Evolutionary conservation across 2,888 invertebrate genomes (phyloP).

Genomic region (Cerceris ruficornis): DNA sequence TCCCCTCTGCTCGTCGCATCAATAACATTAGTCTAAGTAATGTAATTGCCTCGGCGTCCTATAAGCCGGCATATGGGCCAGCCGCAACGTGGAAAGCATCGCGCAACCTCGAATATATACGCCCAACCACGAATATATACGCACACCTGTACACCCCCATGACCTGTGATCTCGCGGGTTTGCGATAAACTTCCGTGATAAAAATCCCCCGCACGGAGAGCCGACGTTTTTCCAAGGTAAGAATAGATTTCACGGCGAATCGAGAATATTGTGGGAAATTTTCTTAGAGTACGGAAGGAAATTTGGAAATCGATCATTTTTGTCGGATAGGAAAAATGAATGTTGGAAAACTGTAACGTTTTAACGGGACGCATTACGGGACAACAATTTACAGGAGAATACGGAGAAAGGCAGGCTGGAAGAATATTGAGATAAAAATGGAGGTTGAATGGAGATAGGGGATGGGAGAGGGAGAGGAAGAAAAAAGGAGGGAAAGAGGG

Average conservation of each 20-base stretch:
- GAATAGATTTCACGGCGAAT: background rate
- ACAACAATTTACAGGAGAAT: too few species aligned
- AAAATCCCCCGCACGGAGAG: background rate
- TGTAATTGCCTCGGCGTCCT: constrained; percentile 70
- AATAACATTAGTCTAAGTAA: constrained; percentile 78
- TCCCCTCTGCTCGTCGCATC: constrained; percentile 60
- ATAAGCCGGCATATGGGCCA: constrained; percentile 54
- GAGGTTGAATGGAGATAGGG: constrained; percentile 29
- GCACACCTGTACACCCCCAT: background rate
- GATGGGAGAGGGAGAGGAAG: constrained; percentile 7
- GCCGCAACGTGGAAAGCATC: constrained; percentile 40
- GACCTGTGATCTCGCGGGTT: background rate
- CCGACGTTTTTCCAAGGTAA: too few species aligned
- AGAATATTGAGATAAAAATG: constrained; percentile 50
- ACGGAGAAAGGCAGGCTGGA: constrained; percentile 26
- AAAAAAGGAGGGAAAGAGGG: constrained; percentile 11
- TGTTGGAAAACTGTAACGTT: too few species aligned
- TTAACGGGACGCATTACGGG: too few species aligned
- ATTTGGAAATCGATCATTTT: too few species aligned
- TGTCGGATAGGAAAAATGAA: too few species aligned
- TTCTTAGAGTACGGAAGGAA: background rate
- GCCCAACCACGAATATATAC: too few species aligned
- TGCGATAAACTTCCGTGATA: background rate
- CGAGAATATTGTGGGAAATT: background rate
- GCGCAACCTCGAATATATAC: constrained; percentile 19